Base-by-base conservation (phyloP, 2,113 vertebrate species). In the Percina caprodes region DNA sequence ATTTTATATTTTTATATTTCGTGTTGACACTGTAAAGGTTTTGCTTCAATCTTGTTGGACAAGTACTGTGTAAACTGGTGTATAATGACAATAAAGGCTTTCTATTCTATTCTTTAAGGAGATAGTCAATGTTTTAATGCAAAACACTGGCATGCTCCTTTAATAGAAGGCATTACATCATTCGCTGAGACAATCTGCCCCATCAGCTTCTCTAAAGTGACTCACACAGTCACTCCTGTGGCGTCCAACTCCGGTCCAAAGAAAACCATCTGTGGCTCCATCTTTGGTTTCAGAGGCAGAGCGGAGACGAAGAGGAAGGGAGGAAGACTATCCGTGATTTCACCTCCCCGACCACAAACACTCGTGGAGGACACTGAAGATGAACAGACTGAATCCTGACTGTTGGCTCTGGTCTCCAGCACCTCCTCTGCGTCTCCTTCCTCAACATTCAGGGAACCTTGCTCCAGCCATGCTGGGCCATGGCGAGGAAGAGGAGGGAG, bases 371-470 rank as follows among this genome's bases (percentile, higher is more conserved):
- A 11, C 21, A 9, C 69, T 48, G 55, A 5, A 2, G 61, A 88
- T 90, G 89, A 3, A 84, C 82, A 74, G 61, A 39, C 56, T 69
- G 35, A 78, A 2, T 72, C 63, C 69, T 24, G 65, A 83, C n/a
- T 69, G 69, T 5, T 83, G 82, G 84, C 24, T 1, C 1, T 23
- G 68, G 83, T 46, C 72, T 0, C 72, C 68, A 11, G 42, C 72
- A 67, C 59, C 71, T 84, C 66, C 33, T 26, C 6, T 19, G 24
- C 26, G 70, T 74, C 77, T 52, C 16, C 62, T 11, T 68, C 42
- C 61, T 82, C 80, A 18, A 10, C 39, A 71, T n/a, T 9, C 83
- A n/a, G 70, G 70, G 18, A 74, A 14, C 3, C 4, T 39, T 14
- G 0, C 24, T 55, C 35, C 74, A 52, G 55, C 6, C 13, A 2